phyloP scores from a whole-genome alignment of 2,888 invertebrate species.

The Tipula helvola region DNA sequence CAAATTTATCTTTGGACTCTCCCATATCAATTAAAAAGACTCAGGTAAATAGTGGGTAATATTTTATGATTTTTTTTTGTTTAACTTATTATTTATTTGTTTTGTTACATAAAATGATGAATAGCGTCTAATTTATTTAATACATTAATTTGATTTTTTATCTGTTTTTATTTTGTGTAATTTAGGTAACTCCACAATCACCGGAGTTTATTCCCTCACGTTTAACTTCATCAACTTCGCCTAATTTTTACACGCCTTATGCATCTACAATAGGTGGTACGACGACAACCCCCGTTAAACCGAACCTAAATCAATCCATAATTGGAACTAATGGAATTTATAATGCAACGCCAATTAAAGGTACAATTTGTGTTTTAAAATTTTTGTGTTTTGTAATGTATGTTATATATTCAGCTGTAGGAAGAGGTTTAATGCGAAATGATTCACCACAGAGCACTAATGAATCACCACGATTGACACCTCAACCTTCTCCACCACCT shows the following conservation, averaged over 20 bases:
- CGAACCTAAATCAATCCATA: slow-evolving; percentile 14
- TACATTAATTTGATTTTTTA: neutral
- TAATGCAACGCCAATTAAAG: slow-evolving; percentile 7
- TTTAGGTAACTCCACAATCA: slow-evolving; percentile 37
- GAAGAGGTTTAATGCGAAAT: slow-evolving; percentile 14
- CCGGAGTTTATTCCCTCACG: slow-evolving; percentile 42
- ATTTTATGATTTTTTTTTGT: neutral
- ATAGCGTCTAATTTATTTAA: neutral
- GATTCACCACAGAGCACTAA: slow-evolving; percentile 31
- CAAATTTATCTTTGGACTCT: slow-evolving; percentile 33
- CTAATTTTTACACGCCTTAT: slow-evolving; percentile 34
- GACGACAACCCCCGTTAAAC: slow-evolving; percentile 21
- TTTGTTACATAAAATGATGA: neutral
- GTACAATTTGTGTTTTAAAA: neutral
- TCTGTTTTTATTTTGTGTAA: neutral
- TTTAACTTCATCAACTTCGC: slow-evolving; percentile 27
- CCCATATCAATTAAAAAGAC: slow-evolving; percentile 32
- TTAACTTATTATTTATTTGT: neutral
- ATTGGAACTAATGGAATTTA: neutral
- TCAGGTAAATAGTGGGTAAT: slow-evolving; percentile 28
- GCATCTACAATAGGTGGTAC: slow-evolving; percentile 20
- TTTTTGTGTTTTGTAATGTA: neutral
- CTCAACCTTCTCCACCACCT: slow-evolving; percentile 38
- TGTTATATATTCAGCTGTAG: neutral
- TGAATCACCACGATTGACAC: slow-evolving; percentile 37